Percentiles rank a stretch among this genome's conserved stretches.
Conservation (phyloP, 1,140 invertebrate species). For the Zaprionus kolodkinae region DNA sequence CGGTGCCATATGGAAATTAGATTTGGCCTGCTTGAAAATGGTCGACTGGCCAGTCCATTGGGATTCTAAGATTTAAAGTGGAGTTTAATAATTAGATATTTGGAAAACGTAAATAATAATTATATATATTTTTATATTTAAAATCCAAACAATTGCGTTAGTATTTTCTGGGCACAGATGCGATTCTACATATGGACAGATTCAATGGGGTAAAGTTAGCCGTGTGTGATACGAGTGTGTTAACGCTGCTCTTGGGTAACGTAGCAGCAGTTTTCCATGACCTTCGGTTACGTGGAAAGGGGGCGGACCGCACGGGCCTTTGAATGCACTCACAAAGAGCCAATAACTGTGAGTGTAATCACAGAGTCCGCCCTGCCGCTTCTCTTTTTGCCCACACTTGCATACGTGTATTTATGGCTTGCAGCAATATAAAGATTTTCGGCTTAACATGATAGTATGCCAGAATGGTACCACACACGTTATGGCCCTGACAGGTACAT, state of each 20-base stretch:
- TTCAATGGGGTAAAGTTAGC: too few species aligned
- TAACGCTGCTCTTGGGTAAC: too few species aligned
- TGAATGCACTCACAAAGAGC: constrained; percentile 1
- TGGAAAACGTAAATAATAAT: too few species aligned
- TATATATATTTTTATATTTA: too few species aligned
- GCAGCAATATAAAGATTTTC: constrained; percentile 45
- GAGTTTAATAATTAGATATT: too few species aligned
- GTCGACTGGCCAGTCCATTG: constrained; percentile 67
- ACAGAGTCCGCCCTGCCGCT: background rate
- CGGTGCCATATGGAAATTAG: constrained; percentile 75
- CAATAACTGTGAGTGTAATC: constrained; percentile 8
- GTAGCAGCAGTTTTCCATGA: background rate
- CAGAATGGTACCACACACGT: constrained; percentile 31
- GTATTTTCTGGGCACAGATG: too few species aligned
- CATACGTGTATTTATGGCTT: constrained; percentile 46
- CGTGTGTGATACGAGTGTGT: too few species aligned
- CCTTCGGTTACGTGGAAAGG: background rate
- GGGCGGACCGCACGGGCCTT: background rate
- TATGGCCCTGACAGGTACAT: constrained; percentile 21
- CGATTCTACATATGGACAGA: too few species aligned
- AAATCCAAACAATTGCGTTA: too few species aligned
- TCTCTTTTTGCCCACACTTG: background rate
- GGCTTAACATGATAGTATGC: constrained; percentile 31
- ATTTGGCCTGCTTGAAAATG: constrained; percentile 58
- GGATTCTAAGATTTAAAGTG: constrained; percentile 63